A percentile compares a stretch with the other conserved stretches of the same genome.
phyloP scores from a whole-genome alignment of 92 coral and sea anemone species.

The Pocillopora grandis region DNA sequence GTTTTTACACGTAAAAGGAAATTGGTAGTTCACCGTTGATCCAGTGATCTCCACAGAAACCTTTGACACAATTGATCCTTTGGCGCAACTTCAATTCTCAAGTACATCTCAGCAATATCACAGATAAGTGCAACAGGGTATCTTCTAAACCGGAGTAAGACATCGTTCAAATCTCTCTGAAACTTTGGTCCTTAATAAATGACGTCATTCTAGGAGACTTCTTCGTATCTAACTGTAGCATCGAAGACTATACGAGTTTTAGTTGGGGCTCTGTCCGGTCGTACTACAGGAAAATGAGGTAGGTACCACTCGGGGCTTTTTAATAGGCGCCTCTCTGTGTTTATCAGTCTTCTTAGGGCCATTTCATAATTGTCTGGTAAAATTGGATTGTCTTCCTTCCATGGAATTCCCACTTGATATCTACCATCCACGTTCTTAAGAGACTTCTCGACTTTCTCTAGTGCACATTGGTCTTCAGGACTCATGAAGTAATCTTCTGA shows the following conservation, averaged over 20 bases:
- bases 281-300: constrained; percentile 59
- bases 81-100: constrained; percentile 36
- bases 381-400: constrained; percentile 40
- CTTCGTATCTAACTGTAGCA: constrained; percentile 49
- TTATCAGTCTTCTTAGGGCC: constrained; percentile 50
- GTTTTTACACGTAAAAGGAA: no score
- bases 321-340: constrained; percentile 61
- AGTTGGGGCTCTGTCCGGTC: constrained; percentile 56
- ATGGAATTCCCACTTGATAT: constrained; percentile 57
- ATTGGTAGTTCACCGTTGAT: not conserved
- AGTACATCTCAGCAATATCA: constrained; percentile 52
- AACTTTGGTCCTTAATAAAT: constrained; percentile 59
- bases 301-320: constrained; percentile 65
- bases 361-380: constrained; percentile 64
- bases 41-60: constrained; percentile 57
- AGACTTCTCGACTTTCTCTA: constrained; percentile 41
- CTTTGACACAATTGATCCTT: constrained; percentile 35
- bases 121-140: constrained; percentile 53
- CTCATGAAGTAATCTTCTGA: constrained; percentile 31
- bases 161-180: constrained; percentile 50
- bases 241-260: constrained; percentile 63
- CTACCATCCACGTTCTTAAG: constrained; percentile 37
- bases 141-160: constrained; percentile 49
- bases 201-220: constrained; percentile 47
- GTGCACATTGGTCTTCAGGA: constrained; percentile 32